Evolutionary conservation across 2,888 invertebrate species (phyloP).

Genomic region (Machimus atricapillus): DNA sequence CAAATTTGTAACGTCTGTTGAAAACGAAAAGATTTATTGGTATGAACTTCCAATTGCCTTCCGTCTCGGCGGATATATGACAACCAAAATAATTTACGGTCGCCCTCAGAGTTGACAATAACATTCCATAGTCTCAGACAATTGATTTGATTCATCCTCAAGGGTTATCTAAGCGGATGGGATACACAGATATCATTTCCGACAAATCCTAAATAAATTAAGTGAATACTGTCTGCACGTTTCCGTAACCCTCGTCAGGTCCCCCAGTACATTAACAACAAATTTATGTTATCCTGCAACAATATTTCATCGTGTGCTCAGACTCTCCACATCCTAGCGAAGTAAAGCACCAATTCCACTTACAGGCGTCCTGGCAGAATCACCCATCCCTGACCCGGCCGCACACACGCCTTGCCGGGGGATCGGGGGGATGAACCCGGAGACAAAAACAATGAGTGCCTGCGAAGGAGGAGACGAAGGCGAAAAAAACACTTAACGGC

Average conservation of each 20-base stretch:
- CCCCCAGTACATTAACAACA: constrained; percentile 48
- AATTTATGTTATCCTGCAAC: constrained; percentile 49
- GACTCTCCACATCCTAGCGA: constrained; percentile 15
- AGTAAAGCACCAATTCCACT: constrained; percentile 44
- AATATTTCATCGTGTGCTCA: constrained; percentile 44
- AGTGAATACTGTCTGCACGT: constrained; percentile 46
- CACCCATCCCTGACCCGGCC: neutral
- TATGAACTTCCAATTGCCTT: neutral
- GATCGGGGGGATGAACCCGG: neutral
- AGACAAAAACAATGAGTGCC: constrained; percentile 10
- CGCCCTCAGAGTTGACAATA: neutral
- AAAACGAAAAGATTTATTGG: neutral
- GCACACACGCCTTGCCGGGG: neutral
- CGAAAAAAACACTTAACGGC: constrained; percentile 46
- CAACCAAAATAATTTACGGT: neutral
- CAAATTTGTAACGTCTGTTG: neutral
- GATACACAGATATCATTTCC: constrained; percentile 43
- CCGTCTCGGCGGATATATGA: neutral
- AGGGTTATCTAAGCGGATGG: constrained; percentile 40
- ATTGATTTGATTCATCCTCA: constrained; percentile 41
- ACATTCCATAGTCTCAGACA: constrained; percentile 10
- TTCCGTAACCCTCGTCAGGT: constrained; percentile 40
- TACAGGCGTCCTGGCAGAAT: constrained; percentile 31
- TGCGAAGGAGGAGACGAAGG: neutral
- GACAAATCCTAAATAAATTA: constrained; percentile 48